Percentiles rank a stretch among this genome's conserved stretches.
Evolutionary conservation across 2,888 invertebrate genomes (phyloP).

Genomic region (Automeris io): DNA sequence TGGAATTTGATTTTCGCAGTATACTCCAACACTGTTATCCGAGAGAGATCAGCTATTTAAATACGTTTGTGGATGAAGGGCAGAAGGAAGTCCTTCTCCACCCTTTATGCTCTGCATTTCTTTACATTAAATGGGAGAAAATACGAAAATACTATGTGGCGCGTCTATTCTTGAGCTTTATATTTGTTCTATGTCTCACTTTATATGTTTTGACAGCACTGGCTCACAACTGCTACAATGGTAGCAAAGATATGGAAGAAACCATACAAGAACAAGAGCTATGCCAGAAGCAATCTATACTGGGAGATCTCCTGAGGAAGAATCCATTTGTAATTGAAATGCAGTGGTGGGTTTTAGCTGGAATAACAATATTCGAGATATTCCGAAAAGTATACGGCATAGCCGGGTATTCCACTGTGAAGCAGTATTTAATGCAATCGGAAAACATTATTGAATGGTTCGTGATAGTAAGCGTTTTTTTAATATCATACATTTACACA

Average conservation of each 20-base stretch:
- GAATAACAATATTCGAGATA: constrained; percentile 87
- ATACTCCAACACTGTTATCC: constrained; percentile 89
- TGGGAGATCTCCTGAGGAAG: constrained; percentile 84
- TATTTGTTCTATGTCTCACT: constrained; percentile 88
- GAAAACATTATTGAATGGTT: constrained; percentile 94
- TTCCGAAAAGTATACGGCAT: constrained; percentile 88
- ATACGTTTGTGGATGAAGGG: constrained; percentile 91
- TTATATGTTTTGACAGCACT: constrained; percentile 88
- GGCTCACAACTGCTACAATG: constrained; percentile 91
- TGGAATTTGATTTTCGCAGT: constrained; percentile 89
- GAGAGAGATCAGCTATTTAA: constrained; percentile 89
- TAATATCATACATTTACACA: constrained; percentile 88
- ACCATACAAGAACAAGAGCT: constrained; percentile 84
- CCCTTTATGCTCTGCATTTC: constrained; percentile 91
- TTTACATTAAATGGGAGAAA: constrained; percentile 93
- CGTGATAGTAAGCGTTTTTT: constrained; percentile 88
- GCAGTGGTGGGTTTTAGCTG: constrained; percentile 89
- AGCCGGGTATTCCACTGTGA: constrained; percentile 87
- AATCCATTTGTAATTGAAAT: constrained; percentile 87
- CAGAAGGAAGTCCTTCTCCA: constrained; percentile 92
- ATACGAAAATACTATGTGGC: constrained; percentile 92
- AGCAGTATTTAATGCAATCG: constrained; percentile 88
- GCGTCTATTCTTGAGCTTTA: constrained; percentile 85
- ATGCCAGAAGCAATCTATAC: constrained; percentile 86
- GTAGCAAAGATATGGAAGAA: constrained; percentile 85